A percentile compares a stretch with the other conserved stretches of the same genome.
These are phyloP conservation scores for Dallia pectoralis DNA, from an alignment of 2,797 vertebrate species.

Conservation along the genomic window DNA sequence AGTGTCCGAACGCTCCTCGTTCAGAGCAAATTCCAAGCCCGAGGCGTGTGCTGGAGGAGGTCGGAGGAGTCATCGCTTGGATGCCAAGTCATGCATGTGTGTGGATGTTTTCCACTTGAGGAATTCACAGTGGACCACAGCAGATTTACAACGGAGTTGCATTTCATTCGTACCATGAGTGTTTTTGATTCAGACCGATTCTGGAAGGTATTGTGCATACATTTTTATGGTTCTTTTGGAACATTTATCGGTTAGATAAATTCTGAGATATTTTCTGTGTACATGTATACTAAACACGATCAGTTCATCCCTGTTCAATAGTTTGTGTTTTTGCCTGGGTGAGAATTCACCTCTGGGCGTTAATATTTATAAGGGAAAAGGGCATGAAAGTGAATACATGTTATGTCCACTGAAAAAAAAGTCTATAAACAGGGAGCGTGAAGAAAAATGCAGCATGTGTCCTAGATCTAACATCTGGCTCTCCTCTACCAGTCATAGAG, in stretches of 20 bases:
- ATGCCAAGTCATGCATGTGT: neutral
- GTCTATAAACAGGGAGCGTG: too few relatives aligned
- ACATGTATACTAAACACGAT: neutral
- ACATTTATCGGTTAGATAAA: neutral
- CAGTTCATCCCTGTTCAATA: slow-evolving; percentile 1
- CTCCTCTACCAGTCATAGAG: too few relatives aligned
- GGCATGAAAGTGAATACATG: too few relatives aligned
- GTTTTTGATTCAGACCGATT: neutral
- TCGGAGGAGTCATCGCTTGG: neutral
- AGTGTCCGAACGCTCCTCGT: neutral
- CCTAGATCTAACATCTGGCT: too few relatives aligned
- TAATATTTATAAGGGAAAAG: too few relatives aligned
- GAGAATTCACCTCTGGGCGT: neutral
- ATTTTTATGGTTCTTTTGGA: neutral
- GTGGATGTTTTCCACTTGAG: neutral
- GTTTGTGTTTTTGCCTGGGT: neutral
- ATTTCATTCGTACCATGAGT: neutral
- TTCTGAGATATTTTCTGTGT: neutral
- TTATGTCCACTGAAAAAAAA: too few relatives aligned
- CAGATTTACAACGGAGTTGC: neutral
- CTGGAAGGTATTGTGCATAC: neutral
- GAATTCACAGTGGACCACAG: neutral
- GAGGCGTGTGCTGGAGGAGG: neutral
- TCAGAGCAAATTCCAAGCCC: neutral
- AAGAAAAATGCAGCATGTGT: too few relatives aligned